Evolutionary conservation across 1,140 invertebrate species (phyloP), one percentile per base, ranked within the genome.

Genomic region (Laupala kohalensis): DNA sequence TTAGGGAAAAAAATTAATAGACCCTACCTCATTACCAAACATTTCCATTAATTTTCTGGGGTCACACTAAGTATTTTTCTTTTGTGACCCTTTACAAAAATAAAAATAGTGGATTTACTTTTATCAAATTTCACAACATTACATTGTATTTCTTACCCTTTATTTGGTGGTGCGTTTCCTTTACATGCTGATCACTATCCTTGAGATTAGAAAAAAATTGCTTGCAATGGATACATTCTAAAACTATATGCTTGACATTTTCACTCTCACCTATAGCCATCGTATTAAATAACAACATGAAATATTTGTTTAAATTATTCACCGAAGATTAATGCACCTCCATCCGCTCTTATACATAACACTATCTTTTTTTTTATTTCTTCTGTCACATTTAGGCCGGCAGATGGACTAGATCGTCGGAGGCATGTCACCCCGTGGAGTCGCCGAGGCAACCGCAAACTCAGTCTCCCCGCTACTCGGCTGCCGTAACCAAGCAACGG

Each of bases 401-500:
- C 9, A 62, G 9, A 62, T 9, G 25, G n/a, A 9, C 5, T n/a
- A 2, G 64, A 4, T 24, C 3, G 6, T 19, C 6, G 19, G 25
- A 19, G 29, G 12, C 67, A 24, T 68, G 23, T 29, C 67, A 68
- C 5, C 23, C 9, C n/a, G n/a, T 23, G 12, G 6, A 6, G 12
- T 23, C n/a, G n/a, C n/a, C 9, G 19, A 62, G 37, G 6, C 37
- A 62, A 19, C 9, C 37, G 37, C 9, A 19, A 62, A 3, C 0
- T 26, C 12, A 26, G 27, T 24, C 27, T 68, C 27, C 12, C 67
- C 19, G 15, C 19, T 15, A 27, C 67, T 68, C 4, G 19, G 27
- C 67, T n/a, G n/a, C 67, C 29, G 67, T 68, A 29, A 68, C 67
- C 24, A 68, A 23, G 67, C 67, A 68, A 68, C 67, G 26, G 24